Evolutionary conservation across 1,140 invertebrate genomes (phyloP), one percentile per base, ranked within the genome.

Genomic region (Oedothorax gibbosus): DNA sequence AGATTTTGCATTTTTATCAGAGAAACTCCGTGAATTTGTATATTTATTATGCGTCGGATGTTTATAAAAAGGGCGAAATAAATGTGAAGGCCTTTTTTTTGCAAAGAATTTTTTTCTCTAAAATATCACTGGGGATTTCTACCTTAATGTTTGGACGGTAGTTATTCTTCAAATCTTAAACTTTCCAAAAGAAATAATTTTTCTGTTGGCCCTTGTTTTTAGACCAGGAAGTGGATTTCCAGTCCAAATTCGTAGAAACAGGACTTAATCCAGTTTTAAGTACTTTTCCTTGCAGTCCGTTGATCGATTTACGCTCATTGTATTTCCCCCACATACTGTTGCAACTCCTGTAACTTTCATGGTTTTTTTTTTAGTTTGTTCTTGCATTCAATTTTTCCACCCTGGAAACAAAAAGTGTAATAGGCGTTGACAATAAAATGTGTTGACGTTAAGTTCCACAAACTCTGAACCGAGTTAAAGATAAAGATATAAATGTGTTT

Each of bases 211-310:
- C 35, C 35, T 35, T 35, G 35, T 35, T 35, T 35, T 35, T 35
- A 35, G 20, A 10, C 18, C 11, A 64, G 0, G 35, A 18, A 77
- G 35, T 51, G 75, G 14, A 64, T 60, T 60, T 60, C 54, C 15
- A 53, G 18, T 72, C 20, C 15, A 12, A 11, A 20, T 15, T 7
- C 2, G 10, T 14, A 3, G n/a, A 64, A 64, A 64, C n/a, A 53
- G 49, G 49, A 82, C 79, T 77, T 80, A 82, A 82, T 82, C 79
- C 79, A 82, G 68, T 82, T 82, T 82, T 82, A 82, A 82, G 79
- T 82, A 64, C 69, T 73, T 72, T 64, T 73, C 64, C 49, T 73
- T 49, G 79, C 79, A 62, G 21, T 64, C 62, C 50, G 18, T 21
- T 72, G 54, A 82, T 82, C 79, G 79, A 82, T 82, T 82, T 57